Conservation (phyloP, 2,113 vertebrate species). For the Microtus pennsylvanicus region DNA sequence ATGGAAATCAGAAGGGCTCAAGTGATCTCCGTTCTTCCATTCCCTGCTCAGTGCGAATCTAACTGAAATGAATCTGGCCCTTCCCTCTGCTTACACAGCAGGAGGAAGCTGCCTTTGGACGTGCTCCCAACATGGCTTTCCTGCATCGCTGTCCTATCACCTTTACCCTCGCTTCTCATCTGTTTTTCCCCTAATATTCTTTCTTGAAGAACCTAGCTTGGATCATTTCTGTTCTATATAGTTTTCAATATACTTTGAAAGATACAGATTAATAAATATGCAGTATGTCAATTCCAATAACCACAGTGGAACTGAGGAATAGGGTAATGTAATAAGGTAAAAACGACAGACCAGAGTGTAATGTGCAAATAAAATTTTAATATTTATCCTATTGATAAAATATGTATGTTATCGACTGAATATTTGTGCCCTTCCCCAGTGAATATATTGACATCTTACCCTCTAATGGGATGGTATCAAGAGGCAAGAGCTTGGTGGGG, state of each 20-base stretch:
- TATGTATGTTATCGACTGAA: not conserved
- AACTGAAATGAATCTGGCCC: not conserved
- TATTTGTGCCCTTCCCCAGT: not conserved
- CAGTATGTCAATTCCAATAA: not conserved
- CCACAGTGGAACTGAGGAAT: not conserved
- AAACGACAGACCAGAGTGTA: not conserved
- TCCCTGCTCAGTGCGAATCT: not conserved
- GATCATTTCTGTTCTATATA: not conserved
- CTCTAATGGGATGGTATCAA: not conserved
- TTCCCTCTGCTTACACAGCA: not conserved
- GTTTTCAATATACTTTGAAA: constrained; percentile 40
- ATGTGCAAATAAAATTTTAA: not conserved
- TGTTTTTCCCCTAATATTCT: not conserved
- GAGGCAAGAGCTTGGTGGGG: not conserved
- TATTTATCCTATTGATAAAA: constrained; percentile 29
- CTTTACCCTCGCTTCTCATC: not conserved
- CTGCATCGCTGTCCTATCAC: not conserved
- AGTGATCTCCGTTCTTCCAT: not conserved
- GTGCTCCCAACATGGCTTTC: not conserved
- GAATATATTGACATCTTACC: not conserved
- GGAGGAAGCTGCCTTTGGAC: not conserved
- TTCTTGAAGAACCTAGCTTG: constrained; percentile 18
- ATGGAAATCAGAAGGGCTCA: not conserved
- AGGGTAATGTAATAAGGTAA: not conserved
- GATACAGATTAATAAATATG: constrained; percentile 16